phyloP scores from a whole-genome alignment of 2,797 vertebrate species.

The Kryptolebias ocellatus region DNA sequence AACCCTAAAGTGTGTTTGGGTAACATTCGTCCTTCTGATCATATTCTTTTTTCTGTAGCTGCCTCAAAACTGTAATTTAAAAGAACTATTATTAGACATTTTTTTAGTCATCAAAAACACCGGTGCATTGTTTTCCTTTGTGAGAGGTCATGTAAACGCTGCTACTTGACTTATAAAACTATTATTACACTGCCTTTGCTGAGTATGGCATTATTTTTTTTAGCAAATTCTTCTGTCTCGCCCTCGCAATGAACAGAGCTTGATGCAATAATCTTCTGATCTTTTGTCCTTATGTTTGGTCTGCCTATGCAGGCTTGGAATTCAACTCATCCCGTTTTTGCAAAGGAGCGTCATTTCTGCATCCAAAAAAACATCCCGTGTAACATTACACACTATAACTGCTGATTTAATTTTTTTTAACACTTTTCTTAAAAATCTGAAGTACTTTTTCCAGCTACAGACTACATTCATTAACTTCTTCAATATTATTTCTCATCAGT shows the following conservation, averaged over 20 bases:
- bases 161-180: not conserved
- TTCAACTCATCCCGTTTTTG: not conserved
- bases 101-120: too few species aligned
- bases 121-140: too few species aligned
- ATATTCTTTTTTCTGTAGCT: not conserved
- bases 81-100: not conserved
- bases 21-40: not conserved
- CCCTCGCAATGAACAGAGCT: not conserved
- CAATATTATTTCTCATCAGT: too few species aligned
- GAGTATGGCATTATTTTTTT: conserved; percentile 1
- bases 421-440: too few species aligned
- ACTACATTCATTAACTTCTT: too few species aligned
- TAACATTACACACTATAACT: too few species aligned
- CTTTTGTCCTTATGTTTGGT: not conserved
- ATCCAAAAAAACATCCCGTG: too few species aligned
- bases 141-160: too few species aligned
- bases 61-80: not conserved
- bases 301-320: not conserved
- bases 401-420: too few species aligned
- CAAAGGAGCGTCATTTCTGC: too few species aligned
- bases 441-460: too few species aligned
- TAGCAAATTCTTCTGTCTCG: not conserved
- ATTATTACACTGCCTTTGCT: not conserved
- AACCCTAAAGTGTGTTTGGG: not conserved
- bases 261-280: not conserved